These are phyloP conservation scores for Hybos culiciformis DNA, from an alignment of 2,888 invertebrate genomes.

Conservation along the genomic window DNA sequence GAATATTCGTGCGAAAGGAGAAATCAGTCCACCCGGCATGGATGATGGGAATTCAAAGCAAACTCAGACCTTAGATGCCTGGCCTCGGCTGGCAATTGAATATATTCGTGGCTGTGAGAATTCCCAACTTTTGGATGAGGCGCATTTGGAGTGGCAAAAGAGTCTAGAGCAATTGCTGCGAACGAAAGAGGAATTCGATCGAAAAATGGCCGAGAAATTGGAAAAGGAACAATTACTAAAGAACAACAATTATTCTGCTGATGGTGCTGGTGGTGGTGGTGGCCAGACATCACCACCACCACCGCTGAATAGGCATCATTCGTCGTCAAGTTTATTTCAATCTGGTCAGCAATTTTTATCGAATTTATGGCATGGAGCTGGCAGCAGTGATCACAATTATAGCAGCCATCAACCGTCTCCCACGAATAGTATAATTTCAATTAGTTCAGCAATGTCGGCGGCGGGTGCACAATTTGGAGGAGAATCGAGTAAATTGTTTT, in stretches of 20 bases:
- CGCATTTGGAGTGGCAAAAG: constrained; percentile 25
- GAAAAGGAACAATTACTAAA: background rate
- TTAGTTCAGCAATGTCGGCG: constrained; percentile 10
- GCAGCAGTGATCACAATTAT: constrained; percentile 35
- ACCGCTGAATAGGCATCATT: constrained; percentile 20
- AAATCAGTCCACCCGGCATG: constrained; percentile 60
- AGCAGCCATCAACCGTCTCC: constrained; percentile 13
- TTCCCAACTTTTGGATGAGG: constrained; percentile 18
- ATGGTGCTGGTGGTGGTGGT: constrained; percentile 4
- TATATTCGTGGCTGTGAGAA: constrained; percentile 35
- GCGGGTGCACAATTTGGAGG: constrained; percentile 2
- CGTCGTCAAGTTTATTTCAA: constrained; percentile 33
- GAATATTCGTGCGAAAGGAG: constrained; percentile 67
- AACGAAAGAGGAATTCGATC: constrained; percentile 22
- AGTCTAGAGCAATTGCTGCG: constrained; percentile 22
- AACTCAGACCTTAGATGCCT: constrained; percentile 62
- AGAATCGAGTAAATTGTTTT: background rate
- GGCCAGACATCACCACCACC: constrained; percentile 16
- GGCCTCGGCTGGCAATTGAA: constrained; percentile 46
- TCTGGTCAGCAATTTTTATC: constrained; percentile 49
- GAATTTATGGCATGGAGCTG: constrained; percentile 43
- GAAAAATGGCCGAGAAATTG: constrained; percentile 11
- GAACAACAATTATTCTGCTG: too few species aligned
- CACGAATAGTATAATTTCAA: constrained; percentile 7
- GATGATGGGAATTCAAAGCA: constrained; percentile 65